Percentiles rank a stretch among this genome's conserved stretches.
These are phyloP conservation scores for Sandelia bainsii DNA, from an alignment of 2,797 vertebrate genomes.

Conservation along the genomic window DNA sequence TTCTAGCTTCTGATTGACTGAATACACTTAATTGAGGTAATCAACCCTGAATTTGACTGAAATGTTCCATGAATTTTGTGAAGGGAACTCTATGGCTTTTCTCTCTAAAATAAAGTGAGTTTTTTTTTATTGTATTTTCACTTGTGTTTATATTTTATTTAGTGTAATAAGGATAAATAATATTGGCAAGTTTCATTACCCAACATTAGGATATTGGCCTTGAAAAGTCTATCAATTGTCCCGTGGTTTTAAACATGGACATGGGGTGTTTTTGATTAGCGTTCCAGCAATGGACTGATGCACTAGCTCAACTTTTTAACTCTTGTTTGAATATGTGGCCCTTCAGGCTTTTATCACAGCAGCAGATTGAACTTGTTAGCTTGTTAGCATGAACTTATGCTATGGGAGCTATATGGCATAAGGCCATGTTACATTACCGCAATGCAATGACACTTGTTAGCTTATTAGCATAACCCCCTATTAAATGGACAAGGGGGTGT, in stretches of 20 bases:
- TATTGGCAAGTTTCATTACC: not conserved
- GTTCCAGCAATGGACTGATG: constrained; percentile 56
- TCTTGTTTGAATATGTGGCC: constrained; percentile 57
- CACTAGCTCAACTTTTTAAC: constrained; percentile 61
- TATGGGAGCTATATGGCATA: constrained; percentile 72
- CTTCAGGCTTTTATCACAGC: constrained; percentile 60
- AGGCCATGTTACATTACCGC: constrained; percentile 69
- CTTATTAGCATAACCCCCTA: constrained; percentile 74
- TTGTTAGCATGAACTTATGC: constrained; percentile 74
- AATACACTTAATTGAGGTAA: too few relatives aligned
- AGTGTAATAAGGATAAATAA: not conserved
- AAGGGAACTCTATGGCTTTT: too few relatives aligned
- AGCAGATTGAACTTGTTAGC: constrained; percentile 70
- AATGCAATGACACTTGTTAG: constrained; percentile 73
- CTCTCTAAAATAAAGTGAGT: too few relatives aligned
- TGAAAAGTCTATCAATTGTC: not conserved
- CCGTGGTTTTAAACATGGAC: not conserved
- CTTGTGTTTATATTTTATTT: not conserved
- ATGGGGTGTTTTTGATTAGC: constrained; percentile 50
- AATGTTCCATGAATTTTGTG: too few relatives aligned
- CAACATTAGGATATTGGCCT: not conserved
- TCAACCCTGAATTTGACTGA: too few relatives aligned
- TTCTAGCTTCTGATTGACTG: too few relatives aligned
- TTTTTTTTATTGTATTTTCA: too few relatives aligned
- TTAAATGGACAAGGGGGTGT: constrained; percentile 58